A percentile compares a stretch with the other conserved stretches of the same genome.
These are phyloP conservation scores for Metaphire vulgaris DNA, from an alignment of 1,140 invertebrate genomes.

Conservation along the genomic window DNA sequence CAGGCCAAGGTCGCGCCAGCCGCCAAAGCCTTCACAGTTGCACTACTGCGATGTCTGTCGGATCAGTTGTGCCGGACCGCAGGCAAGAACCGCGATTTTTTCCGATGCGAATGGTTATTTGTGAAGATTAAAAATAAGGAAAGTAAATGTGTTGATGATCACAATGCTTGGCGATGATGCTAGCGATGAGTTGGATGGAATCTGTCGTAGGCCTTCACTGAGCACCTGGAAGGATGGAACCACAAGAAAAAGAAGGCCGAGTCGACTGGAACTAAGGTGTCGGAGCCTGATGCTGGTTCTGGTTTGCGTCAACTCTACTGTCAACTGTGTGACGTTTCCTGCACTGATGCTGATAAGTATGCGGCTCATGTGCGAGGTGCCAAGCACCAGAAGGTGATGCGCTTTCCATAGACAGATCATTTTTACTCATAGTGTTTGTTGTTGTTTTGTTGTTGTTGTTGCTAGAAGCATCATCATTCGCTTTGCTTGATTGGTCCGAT, in stretches of 20 bases:
- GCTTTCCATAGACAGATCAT: too few species aligned
- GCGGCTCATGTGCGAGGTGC: conserved; percentile 93
- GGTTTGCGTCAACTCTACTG: conserved; percentile 51
- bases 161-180: too few species aligned
- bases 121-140: too few species aligned
- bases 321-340: conserved; percentile 89
- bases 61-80: conserved; percentile 91
- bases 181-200: too few species aligned
- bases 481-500: too few species aligned
- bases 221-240: conserved; percentile 94
- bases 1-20: conserved; percentile 29
- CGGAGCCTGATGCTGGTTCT: too few species aligned
- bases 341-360: conserved; percentile 94
- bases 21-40: conserved; percentile 46
- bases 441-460: too few species aligned
- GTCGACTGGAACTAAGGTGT: conserved; percentile 38
- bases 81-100: too few species aligned
- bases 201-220: conserved; percentile 73
- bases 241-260: conserved; percentile 94
- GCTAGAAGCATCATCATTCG: too few species aligned
- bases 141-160: too few species aligned
- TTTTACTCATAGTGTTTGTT: too few species aligned
- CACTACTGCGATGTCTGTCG: conserved; percentile 69
- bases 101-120: too few species aligned
- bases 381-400: conserved; percentile 90